Base-by-base conservation (phyloP, 2,888 invertebrate genomes). In the Rhingia campestris region DNA sequence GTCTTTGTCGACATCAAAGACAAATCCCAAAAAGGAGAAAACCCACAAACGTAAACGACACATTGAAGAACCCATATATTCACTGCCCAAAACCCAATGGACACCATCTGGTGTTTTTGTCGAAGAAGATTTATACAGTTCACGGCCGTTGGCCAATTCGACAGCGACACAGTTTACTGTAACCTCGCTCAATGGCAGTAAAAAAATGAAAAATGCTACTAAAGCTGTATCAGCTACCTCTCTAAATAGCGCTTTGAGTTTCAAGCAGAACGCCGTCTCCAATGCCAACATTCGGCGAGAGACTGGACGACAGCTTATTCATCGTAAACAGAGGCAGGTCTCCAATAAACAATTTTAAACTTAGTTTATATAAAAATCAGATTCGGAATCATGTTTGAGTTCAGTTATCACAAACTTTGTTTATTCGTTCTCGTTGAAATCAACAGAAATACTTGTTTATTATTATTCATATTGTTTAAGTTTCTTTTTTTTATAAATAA, bases 81-180 rank as follows among this genome's bases (percentile, higher is more conserved):
- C 70, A 35, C 72, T 87, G 9, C 87, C 88, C 3, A 88, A 88
- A 74, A 86, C 87, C 0, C 86, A 87, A 39, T 89, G 89, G 89
- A 87, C 88, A 4, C 76, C 86, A 35, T 88, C 88, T 0, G 88
- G 88, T 3, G 58, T 86, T 9, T 88, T 88, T 61, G 58, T 87
- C 5, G 88, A 88, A 69, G 88, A 88, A 63, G 79, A 86, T 5
- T 63, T 88, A 30, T 49, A 75, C 4, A 54, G 39, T 6, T 33
- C 69, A 4, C 70, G 49, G 32, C 72, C 45, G 35, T 4, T 75
- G 32, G 47, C 73, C 22, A 59, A 72, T 49, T 64, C 82, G 5
- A 77, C 82, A 32, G 43, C 75, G 6, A 87, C 87, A 10, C 74
- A 87, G 12, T 87, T 86, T 81, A n/a, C 81, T 32, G 77, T 86